Percentiles rank a stretch among this genome's conserved stretches.
phyloP scores from a whole-genome alignment of 2,797 vertebrate species.

The Neopelma chrysocephalum region DNA sequence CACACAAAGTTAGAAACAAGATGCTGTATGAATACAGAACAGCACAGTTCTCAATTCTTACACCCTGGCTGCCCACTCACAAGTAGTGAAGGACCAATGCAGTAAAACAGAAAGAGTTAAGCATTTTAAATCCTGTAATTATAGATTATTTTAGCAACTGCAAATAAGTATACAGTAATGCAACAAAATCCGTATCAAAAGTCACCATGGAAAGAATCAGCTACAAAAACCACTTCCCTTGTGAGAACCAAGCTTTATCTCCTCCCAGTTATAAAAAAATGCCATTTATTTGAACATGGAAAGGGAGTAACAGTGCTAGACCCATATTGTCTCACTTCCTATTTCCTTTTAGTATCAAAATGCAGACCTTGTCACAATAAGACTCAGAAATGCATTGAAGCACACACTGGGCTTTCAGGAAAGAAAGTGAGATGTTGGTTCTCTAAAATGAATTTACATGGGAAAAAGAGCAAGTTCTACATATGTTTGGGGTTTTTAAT shows the following conservation, averaged over 20 bases:
- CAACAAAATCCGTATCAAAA: slow-evolving; percentile 48
- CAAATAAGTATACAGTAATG: background rate
- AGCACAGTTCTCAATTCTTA: background rate
- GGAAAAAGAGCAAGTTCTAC: background rate
- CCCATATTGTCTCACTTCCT: slow-evolving; percentile 44
- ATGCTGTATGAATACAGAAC: background rate
- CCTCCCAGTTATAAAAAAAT: slow-evolving; percentile 58
- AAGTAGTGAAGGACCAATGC: background rate
- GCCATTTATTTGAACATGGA: slow-evolving; percentile 44
- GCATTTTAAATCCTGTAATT: background rate
- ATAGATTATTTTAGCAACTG: background rate
- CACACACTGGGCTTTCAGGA: background rate
- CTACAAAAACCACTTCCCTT: slow-evolving; percentile 19
- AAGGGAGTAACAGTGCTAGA: slow-evolving; percentile 46
- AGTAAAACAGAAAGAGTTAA: background rate
- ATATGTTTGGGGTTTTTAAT: no score
- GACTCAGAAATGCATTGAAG: background rate
- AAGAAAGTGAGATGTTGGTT: background rate
- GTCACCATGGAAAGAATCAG: background rate
- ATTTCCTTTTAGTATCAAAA: slow-evolving; percentile 57
- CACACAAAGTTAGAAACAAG: background rate
- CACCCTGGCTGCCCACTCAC: background rate
- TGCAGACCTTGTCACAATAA: background rate
- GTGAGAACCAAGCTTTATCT: slow-evolving; percentile 33
- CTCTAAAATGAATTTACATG: background rate